phyloP scores from a whole-genome alignment of 2,113 vertebrate species.

The Corydoras sp. region DNA sequence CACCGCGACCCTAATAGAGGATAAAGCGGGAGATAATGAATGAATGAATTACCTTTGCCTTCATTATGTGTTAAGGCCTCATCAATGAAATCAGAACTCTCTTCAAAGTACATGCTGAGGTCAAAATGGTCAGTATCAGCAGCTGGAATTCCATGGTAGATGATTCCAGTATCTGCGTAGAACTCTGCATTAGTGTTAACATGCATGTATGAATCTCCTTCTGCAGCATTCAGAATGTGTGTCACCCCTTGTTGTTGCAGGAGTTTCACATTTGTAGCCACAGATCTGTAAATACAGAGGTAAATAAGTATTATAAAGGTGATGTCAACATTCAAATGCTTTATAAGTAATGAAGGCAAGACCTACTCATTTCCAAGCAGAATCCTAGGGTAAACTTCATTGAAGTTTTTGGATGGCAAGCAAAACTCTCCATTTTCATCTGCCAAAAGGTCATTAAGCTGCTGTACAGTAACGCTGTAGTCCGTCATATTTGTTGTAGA shows the following conservation, averaged over 20 bases:
- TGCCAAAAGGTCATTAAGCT: slow-evolving; percentile 84
- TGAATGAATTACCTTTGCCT: slow-evolving; percentile 74
- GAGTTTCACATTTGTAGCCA: slow-evolving; percentile 75
- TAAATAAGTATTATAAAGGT: background rate
- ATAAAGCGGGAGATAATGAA: too few species aligned
- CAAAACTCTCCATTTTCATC: slow-evolving; percentile 81
- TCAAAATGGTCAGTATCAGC: slow-evolving; percentile 87
- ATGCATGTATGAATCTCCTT: slow-evolving; percentile 93
- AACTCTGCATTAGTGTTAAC: slow-evolving; percentile 86
- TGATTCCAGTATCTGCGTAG: slow-evolving; percentile 79
- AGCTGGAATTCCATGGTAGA: slow-evolving; percentile 85
- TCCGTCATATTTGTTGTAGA: slow-evolving; percentile 61
- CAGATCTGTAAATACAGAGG: slow-evolving; percentile 62
- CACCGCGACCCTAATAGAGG: too few species aligned
- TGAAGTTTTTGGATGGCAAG: slow-evolving; percentile 79
- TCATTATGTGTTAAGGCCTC: slow-evolving; percentile 78
- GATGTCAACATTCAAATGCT: background rate
- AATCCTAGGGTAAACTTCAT: slow-evolving; percentile 81
- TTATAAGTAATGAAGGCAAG: background rate
- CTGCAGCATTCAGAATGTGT: slow-evolving; percentile 88
- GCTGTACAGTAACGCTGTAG: slow-evolving; percentile 78
- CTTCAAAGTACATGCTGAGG: slow-evolving; percentile 88
- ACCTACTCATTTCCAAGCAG: slow-evolving; percentile 89
- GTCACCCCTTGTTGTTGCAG: slow-evolving; percentile 82
- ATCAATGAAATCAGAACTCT: slow-evolving; percentile 86